A percentile compares a stretch with the other conserved stretches of the same genome.
These are phyloP conservation scores for Tetramorium bicarinatum DNA, from an alignment of 2,888 invertebrate species.

Conservation along the genomic window DNA sequence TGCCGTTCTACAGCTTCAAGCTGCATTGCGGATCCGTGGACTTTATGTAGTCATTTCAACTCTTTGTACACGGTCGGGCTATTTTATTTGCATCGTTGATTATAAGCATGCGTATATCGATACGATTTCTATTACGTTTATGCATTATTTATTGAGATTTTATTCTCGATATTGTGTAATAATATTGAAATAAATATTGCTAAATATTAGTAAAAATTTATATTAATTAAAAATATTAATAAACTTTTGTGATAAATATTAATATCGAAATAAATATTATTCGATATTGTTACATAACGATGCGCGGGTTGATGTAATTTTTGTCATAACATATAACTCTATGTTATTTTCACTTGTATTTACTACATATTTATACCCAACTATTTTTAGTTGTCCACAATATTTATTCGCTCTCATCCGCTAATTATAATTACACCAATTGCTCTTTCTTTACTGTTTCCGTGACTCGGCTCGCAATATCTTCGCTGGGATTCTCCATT, in stretches of 20 bases:
- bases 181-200: neutral
- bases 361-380: too few relatives aligned
- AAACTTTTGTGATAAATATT: too few relatives aligned
- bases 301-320: neutral
- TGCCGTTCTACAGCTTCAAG: neutral
- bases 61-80: slow-evolving; percentile 6
- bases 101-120: neutral
- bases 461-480: slow-evolving; percentile 9
- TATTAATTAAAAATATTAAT: too few relatives aligned
- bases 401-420: neutral
- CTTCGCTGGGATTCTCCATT: slow-evolving; percentile 8
- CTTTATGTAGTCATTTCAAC: neutral
- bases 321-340: neutral
- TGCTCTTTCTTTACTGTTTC: neutral
- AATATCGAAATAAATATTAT: neutral
- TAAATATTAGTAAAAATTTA: neutral
- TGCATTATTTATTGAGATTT: neutral
- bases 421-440: slow-evolving; percentile 20
- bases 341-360: neutral
- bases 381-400: neutral
- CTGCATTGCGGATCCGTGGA: neutral
- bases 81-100: slow-evolving; percentile 12
- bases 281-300: too few relatives aligned
- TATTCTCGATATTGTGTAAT: slow-evolving; percentile 6
- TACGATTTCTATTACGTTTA: neutral